Evolutionary conservation across 2,797 vertebrate species (phyloP), one percentile per base, ranked within the genome.

Genomic region (Rachycentron canadum): DNA sequence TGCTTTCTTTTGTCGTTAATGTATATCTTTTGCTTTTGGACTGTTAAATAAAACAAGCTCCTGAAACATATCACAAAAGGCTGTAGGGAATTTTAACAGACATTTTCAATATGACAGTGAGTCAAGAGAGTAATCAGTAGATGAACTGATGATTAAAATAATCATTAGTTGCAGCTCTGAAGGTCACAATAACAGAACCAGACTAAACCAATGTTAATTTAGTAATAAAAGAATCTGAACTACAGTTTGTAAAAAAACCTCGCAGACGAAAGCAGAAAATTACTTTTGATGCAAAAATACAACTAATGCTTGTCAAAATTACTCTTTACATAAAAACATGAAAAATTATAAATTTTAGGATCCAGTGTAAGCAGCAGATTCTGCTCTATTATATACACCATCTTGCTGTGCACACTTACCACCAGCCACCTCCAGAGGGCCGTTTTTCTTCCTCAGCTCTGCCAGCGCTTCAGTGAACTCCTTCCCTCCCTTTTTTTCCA

Each of bases 401-500:
- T 53, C 11, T 3, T 45, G 16, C 25, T 65, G 12, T 7, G 14
- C n/a, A 49, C 61, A 88, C 88, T 89, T 92, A 99, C 98, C 98
- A 91, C 98, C 98, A 55, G 97, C 98, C 80, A 98, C 96, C 91
- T 99, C 98, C 92, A 99, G 93, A 0, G 97, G 97, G 26, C 97
- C 98, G 2, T 97, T 98, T 88, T 98, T 99, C 95, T 99, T 99
- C 89, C 96, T 97, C 70, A 99, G 94, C 87, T 99, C 97, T 84
- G 93, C 91, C 79, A 99, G 91, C 0, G 97, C 97, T 23, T 99
- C 98, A 45, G 93, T 90, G 86, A 99, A 97, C 88, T 99, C 97
- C 94, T 99, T 98, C 76, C 98, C 98, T 12, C 97, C 98, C 67
- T 97, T 98, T 93, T 99, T 98, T 89, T 98, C 98, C 95, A 99